Conservation (phyloP, 2,113 vertebrate genomes). For the Synchiropus splendidus region DNA sequence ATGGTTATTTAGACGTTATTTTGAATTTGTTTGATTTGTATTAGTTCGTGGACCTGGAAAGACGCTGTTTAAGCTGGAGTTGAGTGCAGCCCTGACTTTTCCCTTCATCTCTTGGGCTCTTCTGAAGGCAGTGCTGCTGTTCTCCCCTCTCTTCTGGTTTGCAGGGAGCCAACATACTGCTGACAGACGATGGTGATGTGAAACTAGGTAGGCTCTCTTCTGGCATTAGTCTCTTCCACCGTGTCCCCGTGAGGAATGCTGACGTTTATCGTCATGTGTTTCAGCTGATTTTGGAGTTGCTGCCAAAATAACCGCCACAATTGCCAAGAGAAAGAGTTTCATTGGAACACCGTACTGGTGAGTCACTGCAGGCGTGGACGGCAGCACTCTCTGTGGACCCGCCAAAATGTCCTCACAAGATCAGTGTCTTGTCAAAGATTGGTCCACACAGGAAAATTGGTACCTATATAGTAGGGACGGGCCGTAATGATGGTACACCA, state of each 20-base stretch:
- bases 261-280: neutral
- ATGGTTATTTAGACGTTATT: no score
- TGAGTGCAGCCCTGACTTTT: no score
- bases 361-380: constrained; percentile 32
- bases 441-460: no score
- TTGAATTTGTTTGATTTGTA: neutral
- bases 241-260: neutral
- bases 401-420: no score
- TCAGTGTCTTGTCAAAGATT: no score
- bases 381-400: no score
- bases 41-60: no score
- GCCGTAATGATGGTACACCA: no score
- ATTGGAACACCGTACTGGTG: constrained; percentile 99
- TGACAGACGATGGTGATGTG: constrained; percentile 91
- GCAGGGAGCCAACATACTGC: constrained; percentile 94
- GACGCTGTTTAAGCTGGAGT: no score
- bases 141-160: neutral
- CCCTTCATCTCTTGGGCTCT: no score
- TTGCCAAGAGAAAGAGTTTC: constrained; percentile 97
- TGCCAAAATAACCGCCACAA: constrained; percentile 98
- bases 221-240: constrained; percentile 3
- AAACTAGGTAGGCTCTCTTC: constrained; percentile 82
- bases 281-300: constrained; percentile 96
- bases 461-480: no score
- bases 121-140: no score